Evolutionary conservation across 1,140 invertebrate species (phyloP).

Genomic region (Dendroctonus ponderosae): DNA sequence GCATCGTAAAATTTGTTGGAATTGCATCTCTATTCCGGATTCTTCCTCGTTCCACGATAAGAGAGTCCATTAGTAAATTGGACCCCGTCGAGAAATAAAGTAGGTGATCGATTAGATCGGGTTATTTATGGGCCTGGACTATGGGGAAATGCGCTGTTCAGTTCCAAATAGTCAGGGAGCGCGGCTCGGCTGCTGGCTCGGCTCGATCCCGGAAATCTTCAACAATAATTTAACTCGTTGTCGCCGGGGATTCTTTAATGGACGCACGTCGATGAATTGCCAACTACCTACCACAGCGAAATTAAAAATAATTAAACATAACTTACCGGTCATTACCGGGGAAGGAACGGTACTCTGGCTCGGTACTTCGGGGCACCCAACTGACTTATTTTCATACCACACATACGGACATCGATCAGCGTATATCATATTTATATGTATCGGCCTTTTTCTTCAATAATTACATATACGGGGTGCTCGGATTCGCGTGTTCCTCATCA

Average conservation of each 20-base stretch:
- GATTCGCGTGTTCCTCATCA: no score
- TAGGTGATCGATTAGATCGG: no score
- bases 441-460: no score
- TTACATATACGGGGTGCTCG: no score
- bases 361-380: constrained; percentile 22
- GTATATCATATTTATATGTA: constrained; percentile 1
- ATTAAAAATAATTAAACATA: constrained; percentile 35
- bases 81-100: no score
- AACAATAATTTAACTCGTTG: constrained; percentile 1
- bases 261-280: constrained; percentile 2
- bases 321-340: constrained; percentile 28
- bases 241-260: constrained; percentile 8
- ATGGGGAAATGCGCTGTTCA: no score
- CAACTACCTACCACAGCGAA: constrained; percentile 26
- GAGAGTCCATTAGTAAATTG: no score
- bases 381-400: constrained; percentile 25
- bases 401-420: constrained; percentile 17
- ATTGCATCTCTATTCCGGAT: neutral
- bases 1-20: constrained; percentile 14
- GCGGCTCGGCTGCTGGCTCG: no score
- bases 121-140: no score
- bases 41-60: no score
- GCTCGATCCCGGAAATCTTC: neutral
- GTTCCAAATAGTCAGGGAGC: no score
- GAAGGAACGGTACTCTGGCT: neutral